These are phyloP conservation scores for Hyles lineata DNA, from an alignment of 2,888 invertebrate genomes.

Conservation along the genomic window DNA sequence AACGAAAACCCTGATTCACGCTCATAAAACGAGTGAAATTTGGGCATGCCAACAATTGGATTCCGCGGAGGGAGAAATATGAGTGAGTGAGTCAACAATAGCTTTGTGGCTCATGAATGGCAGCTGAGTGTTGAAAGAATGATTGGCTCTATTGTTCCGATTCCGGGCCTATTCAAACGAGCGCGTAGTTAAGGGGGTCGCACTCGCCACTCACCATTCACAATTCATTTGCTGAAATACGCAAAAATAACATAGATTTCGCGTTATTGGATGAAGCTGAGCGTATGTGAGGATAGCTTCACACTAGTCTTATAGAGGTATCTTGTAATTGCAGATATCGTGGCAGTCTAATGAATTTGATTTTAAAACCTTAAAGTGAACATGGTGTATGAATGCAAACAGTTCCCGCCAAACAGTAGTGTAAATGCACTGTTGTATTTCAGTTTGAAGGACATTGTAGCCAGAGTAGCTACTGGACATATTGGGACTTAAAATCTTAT, in stretches of 20 bases:
- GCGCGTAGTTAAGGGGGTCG: constrained; percentile 21
- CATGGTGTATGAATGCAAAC: too few species aligned
- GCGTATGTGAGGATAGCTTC: background rate
- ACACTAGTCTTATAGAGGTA: background rate
- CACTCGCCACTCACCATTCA: constrained; percentile 17
- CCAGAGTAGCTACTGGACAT: too few species aligned
- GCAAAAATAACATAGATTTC: constrained; percentile 4
- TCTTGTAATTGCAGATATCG: background rate
- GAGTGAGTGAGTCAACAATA: constrained; percentile 44
- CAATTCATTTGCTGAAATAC: constrained; percentile 14
- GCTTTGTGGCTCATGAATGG: constrained; percentile 48
- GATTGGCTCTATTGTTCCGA: constrained; percentile 40
- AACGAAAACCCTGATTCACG: constrained; percentile 12
- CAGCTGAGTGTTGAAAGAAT: constrained; percentile 54
- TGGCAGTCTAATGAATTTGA: too few species aligned
- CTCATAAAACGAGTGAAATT: constrained; percentile 23
- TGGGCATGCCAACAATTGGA: constrained; percentile 11
- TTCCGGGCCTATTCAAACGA: constrained; percentile 4
- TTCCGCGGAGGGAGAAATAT: constrained; percentile 17
- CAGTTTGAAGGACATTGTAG: too few species aligned
- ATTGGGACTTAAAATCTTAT: too few species aligned
- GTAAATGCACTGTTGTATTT: too few species aligned
- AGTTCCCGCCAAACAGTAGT: too few species aligned
- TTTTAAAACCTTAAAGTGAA: too few species aligned
- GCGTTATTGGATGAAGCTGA: background rate